Evolutionary conservation across 2,797 vertebrate genomes (phyloP).

Genomic region (Intellagama lesueurii): DNA sequence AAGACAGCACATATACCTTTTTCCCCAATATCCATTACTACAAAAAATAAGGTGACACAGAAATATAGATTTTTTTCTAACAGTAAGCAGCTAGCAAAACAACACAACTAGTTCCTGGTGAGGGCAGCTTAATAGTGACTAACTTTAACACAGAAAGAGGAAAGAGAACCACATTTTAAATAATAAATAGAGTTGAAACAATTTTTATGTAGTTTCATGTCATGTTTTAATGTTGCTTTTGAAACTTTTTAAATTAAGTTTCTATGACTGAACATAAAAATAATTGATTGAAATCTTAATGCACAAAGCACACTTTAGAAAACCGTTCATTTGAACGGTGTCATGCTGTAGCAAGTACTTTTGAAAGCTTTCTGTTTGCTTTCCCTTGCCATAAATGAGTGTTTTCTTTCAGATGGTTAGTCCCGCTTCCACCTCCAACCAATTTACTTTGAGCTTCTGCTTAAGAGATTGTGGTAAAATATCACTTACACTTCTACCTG

Average conservation of each 20-base stretch:
- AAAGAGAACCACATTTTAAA: neutral
- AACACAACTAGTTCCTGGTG: neutral
- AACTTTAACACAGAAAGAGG: neutral
- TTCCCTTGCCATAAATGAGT: neutral
- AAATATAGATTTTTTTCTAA: too few relatives aligned
- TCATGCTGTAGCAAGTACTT: conserved; percentile 22
- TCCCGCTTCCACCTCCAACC: neutral
- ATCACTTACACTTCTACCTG: neutral
- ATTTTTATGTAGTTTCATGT: neutral
- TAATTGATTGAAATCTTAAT: conserved; percentile 30
- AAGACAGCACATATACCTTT: too few relatives aligned
- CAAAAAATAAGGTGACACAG: too few relatives aligned
- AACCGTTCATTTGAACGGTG: conserved; percentile 27
- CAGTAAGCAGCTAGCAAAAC: neutral
- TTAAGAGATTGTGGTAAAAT: neutral
- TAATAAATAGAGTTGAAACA: conserved; percentile 18
- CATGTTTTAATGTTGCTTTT: too few relatives aligned
- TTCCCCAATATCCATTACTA: too few relatives aligned
- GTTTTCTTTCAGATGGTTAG: conserved; percentile 14
- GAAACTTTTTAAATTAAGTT: conserved; percentile 16
- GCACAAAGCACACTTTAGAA: conserved; percentile 18
- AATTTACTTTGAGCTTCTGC: conserved; percentile 10
- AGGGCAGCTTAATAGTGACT: neutral
- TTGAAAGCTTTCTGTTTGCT: conserved; percentile 16
- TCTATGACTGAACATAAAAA: conserved; percentile 17